Conservation (phyloP, 2,888 invertebrate genomes). For the Drosophila infuscata region DNA sequence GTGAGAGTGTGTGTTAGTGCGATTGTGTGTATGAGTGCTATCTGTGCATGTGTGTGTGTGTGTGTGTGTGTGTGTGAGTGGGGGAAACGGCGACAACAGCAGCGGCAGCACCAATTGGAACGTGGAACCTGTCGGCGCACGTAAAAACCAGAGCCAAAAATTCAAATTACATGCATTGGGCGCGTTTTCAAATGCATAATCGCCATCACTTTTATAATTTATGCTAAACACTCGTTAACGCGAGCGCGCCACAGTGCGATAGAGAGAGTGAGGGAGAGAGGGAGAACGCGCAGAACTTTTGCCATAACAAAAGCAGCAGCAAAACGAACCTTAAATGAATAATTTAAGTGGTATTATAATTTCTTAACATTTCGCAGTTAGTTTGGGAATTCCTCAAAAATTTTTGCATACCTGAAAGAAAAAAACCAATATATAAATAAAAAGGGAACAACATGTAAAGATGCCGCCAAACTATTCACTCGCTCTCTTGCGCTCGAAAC, state of each 20-base stretch:
- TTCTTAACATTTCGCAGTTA: slow-evolving; percentile 59
- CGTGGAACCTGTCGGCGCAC: slow-evolving; percentile 76
- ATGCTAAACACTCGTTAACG: slow-evolving; percentile 59
- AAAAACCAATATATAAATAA: slow-evolving; percentile 19
- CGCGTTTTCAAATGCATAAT: slow-evolving; percentile 77
- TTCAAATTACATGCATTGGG: slow-evolving; percentile 75
- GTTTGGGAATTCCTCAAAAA: slow-evolving; percentile 76
- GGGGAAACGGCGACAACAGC: slow-evolving; percentile 50
- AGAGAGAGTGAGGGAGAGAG: not conserved
- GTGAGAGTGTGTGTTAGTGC: slow-evolving; percentile 9
- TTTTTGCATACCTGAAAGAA: slow-evolving; percentile 69
- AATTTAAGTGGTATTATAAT: slow-evolving; percentile 58
- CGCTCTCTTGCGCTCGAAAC: slow-evolving; percentile 14
- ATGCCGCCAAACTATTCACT: slow-evolving; percentile 62
- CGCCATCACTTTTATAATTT: slow-evolving; percentile 64
- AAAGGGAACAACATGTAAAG: slow-evolving; percentile 54
- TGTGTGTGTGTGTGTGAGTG: slow-evolving; percentile 34
- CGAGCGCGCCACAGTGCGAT: not conserved
- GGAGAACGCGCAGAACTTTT: slow-evolving; percentile 45
- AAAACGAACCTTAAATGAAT: slow-evolving; percentile 36
- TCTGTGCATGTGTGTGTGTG: slow-evolving; percentile 16
- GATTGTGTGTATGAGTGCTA: slow-evolving; percentile 45
- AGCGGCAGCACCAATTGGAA: slow-evolving; percentile 58
- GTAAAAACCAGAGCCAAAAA: slow-evolving; percentile 75
- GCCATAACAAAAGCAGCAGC: slow-evolving; percentile 36